Base-by-base conservation (phyloP, 2,797 vertebrate genomes). In the Myripristis murdjan region DNA sequence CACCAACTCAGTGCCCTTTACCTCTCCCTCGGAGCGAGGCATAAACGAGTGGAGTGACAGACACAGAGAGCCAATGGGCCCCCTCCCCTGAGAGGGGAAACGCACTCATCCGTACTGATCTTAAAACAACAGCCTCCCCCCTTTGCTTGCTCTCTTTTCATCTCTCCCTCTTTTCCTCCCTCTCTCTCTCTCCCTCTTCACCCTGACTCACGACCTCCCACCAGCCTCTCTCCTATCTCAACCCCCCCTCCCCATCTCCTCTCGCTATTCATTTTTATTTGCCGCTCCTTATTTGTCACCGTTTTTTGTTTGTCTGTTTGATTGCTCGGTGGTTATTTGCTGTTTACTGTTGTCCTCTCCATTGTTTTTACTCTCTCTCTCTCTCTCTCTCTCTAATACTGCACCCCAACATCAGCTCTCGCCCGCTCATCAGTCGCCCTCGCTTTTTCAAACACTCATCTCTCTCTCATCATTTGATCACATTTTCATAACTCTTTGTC, bases 61-160 rank as follows among this genome's bases (percentile, higher is more conserved):
- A 90, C 91, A 90, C 28, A 77, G 80, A 83, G 89, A 92, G 89
- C 70, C 80, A 83, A 88, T 86, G 85, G 91, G 74, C 67, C 74
- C 78, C 85, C 69, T 90, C 93, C 91, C 92, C 64, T 57, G 89
- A 88, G 92, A 91, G 68, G 63, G 73, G 71, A 73, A 69, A 84
- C 5, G 85, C 90, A 91, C 79, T 94, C 93, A 94, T 94, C 93
- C 93, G 83, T 87, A 81, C 91, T 94, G 93, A 94, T 94, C 91
- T 94, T 93, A 94, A 95, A 94, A 94, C 93, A 94, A 93, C 93
- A 93, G 81, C 90, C 86, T 77, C 81, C 72, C 76, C 61, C 72
- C n/a, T n/a, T 69, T 73, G 53, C 83, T 73, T 65, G 73, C 88
- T 65, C 22, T 23, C 58, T 63, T 67, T 70, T 16, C 59, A 9